Conservation (phyloP, 2,888 invertebrate genomes). For the Imbricaverruca yamaguchii region DNA sequence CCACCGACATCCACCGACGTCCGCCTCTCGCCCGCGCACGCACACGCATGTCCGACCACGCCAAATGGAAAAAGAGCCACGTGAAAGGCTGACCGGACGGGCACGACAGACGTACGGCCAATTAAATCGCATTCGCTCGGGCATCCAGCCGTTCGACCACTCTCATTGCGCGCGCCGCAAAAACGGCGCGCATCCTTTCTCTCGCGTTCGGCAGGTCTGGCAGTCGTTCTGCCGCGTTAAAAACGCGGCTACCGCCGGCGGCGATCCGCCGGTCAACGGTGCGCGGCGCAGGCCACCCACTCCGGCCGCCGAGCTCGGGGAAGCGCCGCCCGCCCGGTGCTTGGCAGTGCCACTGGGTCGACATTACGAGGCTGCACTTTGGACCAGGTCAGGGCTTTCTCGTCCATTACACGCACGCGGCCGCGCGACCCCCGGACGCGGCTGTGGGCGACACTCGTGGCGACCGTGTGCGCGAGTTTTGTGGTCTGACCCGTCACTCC, state of each 20-base stretch:
- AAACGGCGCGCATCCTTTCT: background rate
- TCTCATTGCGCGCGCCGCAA: background rate
- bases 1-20: no score
- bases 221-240: background rate
- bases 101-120: background rate
- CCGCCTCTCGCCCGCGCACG: background rate
- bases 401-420: no score
- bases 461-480: no score
- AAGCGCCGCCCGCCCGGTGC: background rate
- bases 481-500: no score
- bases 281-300: background rate
- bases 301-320: background rate
- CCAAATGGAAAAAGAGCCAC: background rate
- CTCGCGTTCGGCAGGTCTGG: background rate
- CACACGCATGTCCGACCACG: background rate
- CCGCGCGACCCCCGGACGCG: no score
- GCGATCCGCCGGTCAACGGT: background rate
- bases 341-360: no score
- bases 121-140: background rate
- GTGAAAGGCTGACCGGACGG: background rate
- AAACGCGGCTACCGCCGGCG: background rate
- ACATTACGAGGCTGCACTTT: no score
- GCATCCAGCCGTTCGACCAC: background rate
- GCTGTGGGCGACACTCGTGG: no score
- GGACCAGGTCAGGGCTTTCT: no score